Percentiles rank a stretch among this genome's conserved stretches.
Evolutionary conservation across 2,113 vertebrate species (phyloP).

Genomic region (Sceloporus tristichus): DNA sequence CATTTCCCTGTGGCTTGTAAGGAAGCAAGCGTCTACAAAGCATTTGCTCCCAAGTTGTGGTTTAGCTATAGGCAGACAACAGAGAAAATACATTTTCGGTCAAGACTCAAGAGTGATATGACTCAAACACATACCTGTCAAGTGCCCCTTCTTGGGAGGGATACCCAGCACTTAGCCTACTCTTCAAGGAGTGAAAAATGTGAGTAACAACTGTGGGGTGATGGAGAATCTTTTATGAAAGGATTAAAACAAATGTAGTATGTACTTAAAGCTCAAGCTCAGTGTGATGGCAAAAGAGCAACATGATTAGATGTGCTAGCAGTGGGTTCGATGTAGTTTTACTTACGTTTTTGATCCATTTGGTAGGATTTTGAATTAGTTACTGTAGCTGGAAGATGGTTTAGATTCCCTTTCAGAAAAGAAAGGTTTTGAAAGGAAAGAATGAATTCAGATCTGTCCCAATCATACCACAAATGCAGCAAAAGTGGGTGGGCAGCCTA

Average conservation of each 20-base stretch:
- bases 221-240: background rate
- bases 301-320: background rate
- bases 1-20: background rate
- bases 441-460: background rate
- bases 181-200: background rate
- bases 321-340: background rate
- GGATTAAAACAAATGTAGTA: slow-evolving; percentile 10
- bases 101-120: background rate
- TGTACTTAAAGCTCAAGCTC: background rate
- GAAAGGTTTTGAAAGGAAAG: background rate
- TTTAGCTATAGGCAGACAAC: slow-evolving; percentile 12
- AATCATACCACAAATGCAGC: background rate
- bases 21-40: slow-evolving; percentile 10
- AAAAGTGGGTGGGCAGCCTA: background rate
- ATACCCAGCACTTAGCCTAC: background rate
- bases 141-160: background rate
- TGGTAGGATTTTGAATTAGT: background rate
- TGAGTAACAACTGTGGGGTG: background rate
- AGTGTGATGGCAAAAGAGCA: background rate
- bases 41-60: slow-evolving; percentile 9
- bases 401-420: background rate
- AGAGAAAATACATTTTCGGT: background rate
- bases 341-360: background rate
- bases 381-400: background rate
- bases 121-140: background rate